Evolutionary conservation across 2,113 vertebrate genomes (phyloP).

Genomic region (Ammodytes marinus): DNA sequence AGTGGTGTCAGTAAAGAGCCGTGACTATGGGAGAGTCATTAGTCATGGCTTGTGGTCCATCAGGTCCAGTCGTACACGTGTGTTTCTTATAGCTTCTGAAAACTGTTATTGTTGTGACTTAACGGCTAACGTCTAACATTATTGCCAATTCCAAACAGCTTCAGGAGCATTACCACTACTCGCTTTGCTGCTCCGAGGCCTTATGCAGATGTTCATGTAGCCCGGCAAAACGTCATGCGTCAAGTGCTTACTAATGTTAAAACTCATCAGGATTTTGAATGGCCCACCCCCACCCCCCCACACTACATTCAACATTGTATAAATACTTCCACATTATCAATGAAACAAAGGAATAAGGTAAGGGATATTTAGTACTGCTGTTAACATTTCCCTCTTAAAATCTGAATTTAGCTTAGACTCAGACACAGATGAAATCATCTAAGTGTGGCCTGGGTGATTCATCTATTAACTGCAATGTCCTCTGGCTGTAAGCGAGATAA

Average conservation of each 20-base stretch:
- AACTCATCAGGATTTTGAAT: background rate
- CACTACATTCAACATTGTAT: too few relatives aligned
- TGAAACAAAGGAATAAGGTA: too few relatives aligned
- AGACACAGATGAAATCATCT: conserved; percentile 23
- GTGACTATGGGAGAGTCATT: background rate
- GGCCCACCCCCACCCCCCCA: too few relatives aligned
- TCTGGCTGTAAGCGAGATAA: conserved; percentile 35
- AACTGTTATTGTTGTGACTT: background rate
- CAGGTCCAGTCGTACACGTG: background rate
- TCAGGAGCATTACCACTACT: background rate
- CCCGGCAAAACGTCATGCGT: background rate
- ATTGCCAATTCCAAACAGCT: background rate
- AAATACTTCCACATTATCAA: too few relatives aligned
- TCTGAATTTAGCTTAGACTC: conserved; percentile 9
- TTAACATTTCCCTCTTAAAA: background rate
- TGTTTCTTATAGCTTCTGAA: background rate
- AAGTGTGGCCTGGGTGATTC: conserved; percentile 32
- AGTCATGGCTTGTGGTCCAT: background rate
- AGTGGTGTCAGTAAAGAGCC: background rate
- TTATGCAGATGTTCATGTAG: background rate
- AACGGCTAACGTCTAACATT: background rate
- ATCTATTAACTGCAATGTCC: conserved; percentile 34
- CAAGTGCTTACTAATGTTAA: background rate
- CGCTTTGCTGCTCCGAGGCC: background rate
- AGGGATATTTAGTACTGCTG: too few relatives aligned